A percentile compares a stretch with the other conserved stretches of the same genome.
These are phyloP conservation scores for Agrochola lychnidis DNA, from an alignment of 2,888 invertebrate species.

Conservation along the genomic window DNA sequence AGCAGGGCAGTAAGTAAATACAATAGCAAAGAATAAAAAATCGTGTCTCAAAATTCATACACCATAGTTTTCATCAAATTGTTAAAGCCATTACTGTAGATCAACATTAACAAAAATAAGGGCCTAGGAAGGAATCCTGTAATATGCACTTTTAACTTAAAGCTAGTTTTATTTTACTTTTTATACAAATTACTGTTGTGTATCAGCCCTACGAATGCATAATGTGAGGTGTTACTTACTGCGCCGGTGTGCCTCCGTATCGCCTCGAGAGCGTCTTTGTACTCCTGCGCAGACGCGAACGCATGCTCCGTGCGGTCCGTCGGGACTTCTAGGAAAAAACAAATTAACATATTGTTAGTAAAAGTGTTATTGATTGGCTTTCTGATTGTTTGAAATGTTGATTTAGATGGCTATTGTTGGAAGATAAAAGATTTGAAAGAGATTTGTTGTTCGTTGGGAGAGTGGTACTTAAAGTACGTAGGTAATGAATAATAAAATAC, in stretches of 20 bases:
- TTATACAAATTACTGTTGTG: not conserved
- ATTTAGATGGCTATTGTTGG: slow-evolving; percentile 22
- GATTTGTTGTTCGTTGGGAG: not conserved
- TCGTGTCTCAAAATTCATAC: not conserved
- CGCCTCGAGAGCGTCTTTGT: slow-evolving; percentile 86
- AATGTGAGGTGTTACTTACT: slow-evolving; percentile 74
- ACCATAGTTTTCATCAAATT: not conserved
- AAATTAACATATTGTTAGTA: slow-evolving; percentile 52
- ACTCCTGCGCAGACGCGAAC: slow-evolving; percentile 85
- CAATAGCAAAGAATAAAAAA: not conserved
- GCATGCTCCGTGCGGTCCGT: slow-evolving; percentile 83
- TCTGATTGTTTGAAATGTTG: slow-evolving; percentile 6
- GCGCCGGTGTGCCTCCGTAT: slow-evolving; percentile 85
- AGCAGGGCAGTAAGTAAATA: not conserved
- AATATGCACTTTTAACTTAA: not conserved
- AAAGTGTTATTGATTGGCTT: slow-evolving; percentile 30
- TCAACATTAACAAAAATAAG: not conserved
- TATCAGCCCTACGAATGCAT: slow-evolving; percentile 33
- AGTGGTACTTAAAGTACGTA: not conserved
- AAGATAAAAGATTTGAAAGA: slow-evolving; percentile 5
- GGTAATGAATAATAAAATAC: not conserved
- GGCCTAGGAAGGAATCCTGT: no score
- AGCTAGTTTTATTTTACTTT: not conserved
- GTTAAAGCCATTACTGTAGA: not conserved
- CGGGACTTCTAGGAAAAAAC: slow-evolving; percentile 76